Percentiles rank a stretch among this genome's conserved stretches.
Conservation (phyloP, 1,140 invertebrate genomes). For the Oncopodura yosiiana region DNA sequence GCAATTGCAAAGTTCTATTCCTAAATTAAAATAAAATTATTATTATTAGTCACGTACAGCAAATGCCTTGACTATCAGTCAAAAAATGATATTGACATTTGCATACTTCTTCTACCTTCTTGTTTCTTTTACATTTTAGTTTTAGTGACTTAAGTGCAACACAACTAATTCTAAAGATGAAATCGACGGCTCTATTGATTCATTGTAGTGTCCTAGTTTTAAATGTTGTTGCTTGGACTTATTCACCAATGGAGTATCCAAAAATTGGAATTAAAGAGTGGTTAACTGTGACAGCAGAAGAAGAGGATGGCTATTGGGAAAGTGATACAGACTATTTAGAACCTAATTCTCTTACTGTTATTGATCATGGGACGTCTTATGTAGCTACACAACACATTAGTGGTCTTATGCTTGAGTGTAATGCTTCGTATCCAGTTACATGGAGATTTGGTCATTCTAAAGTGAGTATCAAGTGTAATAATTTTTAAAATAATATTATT, state of each 20-base stretch:
- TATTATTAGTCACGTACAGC: too few species aligned
- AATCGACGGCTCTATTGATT: too few species aligned
- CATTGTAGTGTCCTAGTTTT: background rate
- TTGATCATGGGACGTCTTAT: background rate
- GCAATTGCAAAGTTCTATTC: too few species aligned
- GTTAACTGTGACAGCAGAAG: background rate
- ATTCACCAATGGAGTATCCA: background rate
- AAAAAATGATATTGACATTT: too few species aligned
- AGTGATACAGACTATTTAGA: background rate
- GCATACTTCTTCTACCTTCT: too few species aligned
- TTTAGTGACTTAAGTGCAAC: too few species aligned
- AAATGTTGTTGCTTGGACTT: background rate
- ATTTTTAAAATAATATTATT: background rate
- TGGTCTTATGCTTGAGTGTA: background rate
- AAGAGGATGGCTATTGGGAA: background rate
- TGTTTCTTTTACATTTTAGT: too few species aligned
- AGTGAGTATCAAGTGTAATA: background rate
- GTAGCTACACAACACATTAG: conserved; percentile 1
- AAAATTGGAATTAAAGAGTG: conserved; percentile 2
- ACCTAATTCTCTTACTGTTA: background rate
- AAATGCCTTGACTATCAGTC: too few species aligned
- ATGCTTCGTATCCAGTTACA: conserved; percentile 9
- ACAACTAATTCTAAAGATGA: too few species aligned
- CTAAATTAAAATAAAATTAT: too few species aligned
- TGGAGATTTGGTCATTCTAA: conserved; percentile 6